Evolutionary conservation across 1,140 invertebrate species (phyloP).

Genomic region (Leptinotarsa undecemlineata): DNA sequence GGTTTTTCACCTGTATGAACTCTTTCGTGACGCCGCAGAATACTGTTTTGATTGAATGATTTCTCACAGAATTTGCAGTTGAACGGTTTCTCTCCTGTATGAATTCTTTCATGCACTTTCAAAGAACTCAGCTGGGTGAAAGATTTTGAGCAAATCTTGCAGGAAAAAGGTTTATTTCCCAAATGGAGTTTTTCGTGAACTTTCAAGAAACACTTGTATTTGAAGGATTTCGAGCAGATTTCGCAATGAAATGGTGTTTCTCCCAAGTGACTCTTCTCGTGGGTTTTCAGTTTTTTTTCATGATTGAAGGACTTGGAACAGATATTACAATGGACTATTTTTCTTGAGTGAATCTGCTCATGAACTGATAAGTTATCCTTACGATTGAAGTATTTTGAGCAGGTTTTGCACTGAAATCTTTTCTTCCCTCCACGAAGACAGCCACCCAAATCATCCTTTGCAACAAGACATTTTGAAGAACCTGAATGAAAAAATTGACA

Average conservation of each 20-base stretch:
- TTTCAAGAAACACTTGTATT: constrained; percentile 59
- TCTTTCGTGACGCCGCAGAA: constrained; percentile 68
- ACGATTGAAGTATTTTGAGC: not conserved
- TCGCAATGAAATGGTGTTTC: constrained; percentile 57
- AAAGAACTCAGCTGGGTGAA: not conserved
- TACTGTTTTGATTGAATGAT: constrained; percentile 3
- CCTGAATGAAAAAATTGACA: too few relatives aligned
- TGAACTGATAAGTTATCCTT: not conserved
- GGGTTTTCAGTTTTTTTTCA: constrained; percentile 60
- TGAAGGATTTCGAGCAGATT: constrained; percentile 58
- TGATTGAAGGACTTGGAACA: not conserved
- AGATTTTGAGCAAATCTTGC: constrained; percentile 1
- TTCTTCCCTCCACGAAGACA: not conserved
- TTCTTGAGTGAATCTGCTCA: not conserved
- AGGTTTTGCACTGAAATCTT: not conserved
- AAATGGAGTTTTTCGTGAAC: constrained; percentile 62
- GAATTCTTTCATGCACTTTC: constrained; percentile 30
- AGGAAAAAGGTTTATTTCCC: constrained; percentile 59
- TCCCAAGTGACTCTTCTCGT: constrained; percentile 62
- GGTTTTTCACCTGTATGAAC: constrained; percentile 75
- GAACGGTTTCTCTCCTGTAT: constrained; percentile 25
- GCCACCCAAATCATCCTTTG: too few relatives aligned
- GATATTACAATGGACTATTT: constrained; percentile 7
- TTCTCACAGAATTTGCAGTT: constrained; percentile 44
- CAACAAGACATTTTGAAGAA: too few relatives aligned